Base-by-base conservation (phyloP, 2,797 vertebrate genomes). In the Semotilus atromaculatus region DNA sequence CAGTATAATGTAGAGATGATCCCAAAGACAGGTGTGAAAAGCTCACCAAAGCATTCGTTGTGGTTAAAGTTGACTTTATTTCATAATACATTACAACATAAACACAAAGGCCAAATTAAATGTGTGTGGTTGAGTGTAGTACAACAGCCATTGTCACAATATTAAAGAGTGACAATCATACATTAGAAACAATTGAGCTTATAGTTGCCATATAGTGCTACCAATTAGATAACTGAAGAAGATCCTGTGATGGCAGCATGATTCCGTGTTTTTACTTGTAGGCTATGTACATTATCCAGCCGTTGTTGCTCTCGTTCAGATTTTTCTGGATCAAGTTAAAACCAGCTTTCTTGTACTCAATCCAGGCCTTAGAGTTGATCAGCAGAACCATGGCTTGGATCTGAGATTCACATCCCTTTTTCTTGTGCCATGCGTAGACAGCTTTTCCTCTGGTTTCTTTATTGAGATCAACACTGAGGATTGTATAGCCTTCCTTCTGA, bases 321-420 rank as follows among this genome's bases (percentile, higher is more conserved):
- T 79, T 79, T 48, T 72, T 79, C 1, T 79, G 6, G 5, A 84
- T 23, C 40, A 84, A 6, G 36, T 23, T n/a, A 4, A 71, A 21
- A 6, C 75, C 83, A 71, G 51, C 75, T 55, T 79, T 84, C 38
- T 71, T 3, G 31, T 84, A 84, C 51, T 51, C 45, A 5, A 6
- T 10, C 38, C 26, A 31, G 1, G 55, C 68, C 0, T 45, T 0
- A 6, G 4, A 0, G 67, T 73, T 36, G 31, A 85, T 40, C 66
- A 85, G 67, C 5, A 85, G 19, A 73, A 36, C 43, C 19, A 80
- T n/a, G 67, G 34, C 26, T 40, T 85, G 53, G 11, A 85, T 19
- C 40, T 78, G 48, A 5, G 14, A 23, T 18, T 34, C n/a, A 26
- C 45, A 48, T 26, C 66, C 51, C n/a, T 80, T 29, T 10, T 58